Evolutionary conservation across 2,888 invertebrate species (phyloP), one percentile per base, ranked within the genome.

Genomic region (Seladonia tumulorum): DNA sequence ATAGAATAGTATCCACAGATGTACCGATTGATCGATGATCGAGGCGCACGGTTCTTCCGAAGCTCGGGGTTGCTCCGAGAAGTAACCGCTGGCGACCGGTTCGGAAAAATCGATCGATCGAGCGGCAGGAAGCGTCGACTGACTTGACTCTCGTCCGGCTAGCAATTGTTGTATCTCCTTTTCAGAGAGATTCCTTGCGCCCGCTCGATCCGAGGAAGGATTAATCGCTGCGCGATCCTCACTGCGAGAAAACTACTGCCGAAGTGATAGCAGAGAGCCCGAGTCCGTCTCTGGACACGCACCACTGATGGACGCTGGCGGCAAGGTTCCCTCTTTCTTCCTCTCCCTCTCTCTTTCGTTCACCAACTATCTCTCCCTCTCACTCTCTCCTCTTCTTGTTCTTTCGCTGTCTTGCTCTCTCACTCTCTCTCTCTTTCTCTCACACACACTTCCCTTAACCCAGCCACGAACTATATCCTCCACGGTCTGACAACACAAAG

Each of bases 261-360:
- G 75, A 53, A 71, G n/a, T 71, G 71, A 68, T 70, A 45, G 63
- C 53, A 57, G 76, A 66, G 49, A 73, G 72, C 5, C 35, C 63
- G n/a, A 42, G 47, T 53, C 29, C 53, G 72, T 49, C 73, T 83
- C 66, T 72, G n/a, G 42, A 49, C 60, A 74, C 74, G 29, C 78
- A 78, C 78, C 75, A 68, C 78, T 75, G 71, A 78, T 60, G 29
- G 39, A 83, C 75, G 49, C 63, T 74, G 70, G 60, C 70, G 63
- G 53, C 78, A 84, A 84, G 84, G 71, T 75, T 84, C 78, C 78
- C 85, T 84, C 47, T 84, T 78, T 66, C 83, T 66, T 8, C 18
- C 66, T 66, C 66, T 66, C 66, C 29, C 16, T 66, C 25, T 66
- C 66, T 35, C 35, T 29, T 66, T 66, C 75, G 77, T 60, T 25